Evolutionary conservation across 2,888 invertebrate genomes (phyloP).

Genomic region (Orchestes rusci): DNA sequence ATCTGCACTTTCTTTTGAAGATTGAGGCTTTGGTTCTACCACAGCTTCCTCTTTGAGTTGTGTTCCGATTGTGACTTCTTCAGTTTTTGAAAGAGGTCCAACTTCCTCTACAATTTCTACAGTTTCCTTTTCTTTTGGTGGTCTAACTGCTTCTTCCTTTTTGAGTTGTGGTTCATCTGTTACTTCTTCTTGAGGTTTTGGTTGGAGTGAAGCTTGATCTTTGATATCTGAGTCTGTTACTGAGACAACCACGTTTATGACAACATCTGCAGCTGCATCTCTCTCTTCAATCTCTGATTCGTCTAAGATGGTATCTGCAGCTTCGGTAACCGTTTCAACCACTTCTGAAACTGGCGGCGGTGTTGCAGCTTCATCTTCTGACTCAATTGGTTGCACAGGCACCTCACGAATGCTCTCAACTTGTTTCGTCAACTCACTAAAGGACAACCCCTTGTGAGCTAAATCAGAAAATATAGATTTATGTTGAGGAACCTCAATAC

Average conservation of each 20-base stretch:
- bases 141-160: not conserved
- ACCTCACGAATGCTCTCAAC: slow-evolving; percentile 5
- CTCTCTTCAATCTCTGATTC: not conserved
- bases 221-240: no score
- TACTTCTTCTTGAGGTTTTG: not conserved
- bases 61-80: no score
- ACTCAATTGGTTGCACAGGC: not conserved
- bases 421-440: slow-evolving; percentile 15
- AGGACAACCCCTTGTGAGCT: slow-evolving; percentile 19
- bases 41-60: no score
- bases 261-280: no score
- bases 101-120: not conserved
- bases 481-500: slow-evolving; percentile 28
- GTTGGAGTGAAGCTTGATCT: no score
- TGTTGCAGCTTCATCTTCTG: not conserved
- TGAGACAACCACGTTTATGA: no score
- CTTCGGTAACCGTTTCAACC: not conserved
- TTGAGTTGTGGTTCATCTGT: no score
- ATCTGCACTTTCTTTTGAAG: no score
- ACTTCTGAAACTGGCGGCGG: slow-evolving; percentile 2
- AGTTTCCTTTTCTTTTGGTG: no score
- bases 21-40: no score
- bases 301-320: not conserved
- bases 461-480: slow-evolving; percentile 38
- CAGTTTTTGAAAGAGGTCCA: not conserved